These are phyloP conservation scores for Nomada goodeniana DNA, from an alignment of 2,888 invertebrate species.

Conservation along the genomic window DNA sequence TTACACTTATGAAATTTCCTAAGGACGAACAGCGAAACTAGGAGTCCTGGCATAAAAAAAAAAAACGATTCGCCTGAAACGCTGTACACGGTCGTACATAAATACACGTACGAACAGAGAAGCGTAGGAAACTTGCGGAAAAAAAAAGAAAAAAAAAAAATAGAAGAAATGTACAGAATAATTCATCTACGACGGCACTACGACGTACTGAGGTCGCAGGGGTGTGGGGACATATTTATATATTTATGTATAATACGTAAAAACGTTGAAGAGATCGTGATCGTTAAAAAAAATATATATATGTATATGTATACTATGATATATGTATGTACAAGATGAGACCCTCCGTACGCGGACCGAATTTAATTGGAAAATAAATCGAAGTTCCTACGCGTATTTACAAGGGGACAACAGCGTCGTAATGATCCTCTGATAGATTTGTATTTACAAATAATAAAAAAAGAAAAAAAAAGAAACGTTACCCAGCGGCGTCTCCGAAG, in stretches of 20 bases:
- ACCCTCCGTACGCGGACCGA: slow-evolving; percentile 46
- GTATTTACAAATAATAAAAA: slow-evolving; percentile 9
- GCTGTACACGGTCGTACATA: not conserved
- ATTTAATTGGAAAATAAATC: slow-evolving; percentile 42
- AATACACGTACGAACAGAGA: not conserved
- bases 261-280: slow-evolving; percentile 68
- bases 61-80: not conserved
- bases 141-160: not conserved
- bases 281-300: slow-evolving; percentile 70
- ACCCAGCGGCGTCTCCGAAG: not conserved
- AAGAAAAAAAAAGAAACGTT: not conserved
- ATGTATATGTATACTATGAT: slow-evolving; percentile 58
- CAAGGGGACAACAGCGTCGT: slow-evolving; percentile 16
- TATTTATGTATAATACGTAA: slow-evolving; percentile 47
- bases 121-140: not conserved
- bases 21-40: slow-evolving; percentile 1
- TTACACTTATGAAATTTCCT: too few species aligned
- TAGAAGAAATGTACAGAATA: slow-evolving; percentile 2
- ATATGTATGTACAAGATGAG: slow-evolving; percentile 63
- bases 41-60: not conserved
- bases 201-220: slow-evolving; percentile 28
- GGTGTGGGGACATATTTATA: slow-evolving; percentile 12
- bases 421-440: not conserved
- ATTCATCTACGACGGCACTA: slow-evolving; percentile 21
- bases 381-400: slow-evolving; percentile 45